Conservation (phyloP, 2,113 vertebrate genomes). For the Prionailurus viverrinus region DNA sequence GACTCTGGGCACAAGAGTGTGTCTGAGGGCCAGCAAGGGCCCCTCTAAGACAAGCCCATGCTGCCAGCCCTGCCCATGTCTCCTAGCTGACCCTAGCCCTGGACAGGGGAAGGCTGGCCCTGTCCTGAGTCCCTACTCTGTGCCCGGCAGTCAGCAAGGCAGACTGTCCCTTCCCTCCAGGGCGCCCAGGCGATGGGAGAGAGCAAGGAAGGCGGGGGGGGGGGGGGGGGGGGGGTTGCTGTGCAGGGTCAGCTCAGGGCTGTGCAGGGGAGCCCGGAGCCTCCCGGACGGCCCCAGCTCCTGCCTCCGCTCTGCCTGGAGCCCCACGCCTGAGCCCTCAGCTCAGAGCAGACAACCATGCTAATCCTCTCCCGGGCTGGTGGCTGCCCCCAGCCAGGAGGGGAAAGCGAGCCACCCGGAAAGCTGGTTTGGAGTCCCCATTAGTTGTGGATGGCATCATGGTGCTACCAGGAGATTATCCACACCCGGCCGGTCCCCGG, state of each 20-base stretch:
- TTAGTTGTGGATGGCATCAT: neutral
- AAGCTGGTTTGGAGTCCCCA: neutral
- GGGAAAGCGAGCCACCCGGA: neutral
- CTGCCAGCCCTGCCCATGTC: neutral
- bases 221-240: no score
- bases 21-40: neutral
- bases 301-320: neutral
- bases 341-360: conserved; percentile 43
- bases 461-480: conserved; percentile 15
- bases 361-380: conserved; percentile 56
- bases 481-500: neutral
- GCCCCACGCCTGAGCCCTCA: neutral
- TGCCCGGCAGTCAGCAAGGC: neutral
- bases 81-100: neutral
- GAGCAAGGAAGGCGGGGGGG: neutral
- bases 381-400: neutral
- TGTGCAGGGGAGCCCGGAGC: neutral
- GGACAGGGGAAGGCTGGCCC: neutral
- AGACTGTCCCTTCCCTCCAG: neutral
- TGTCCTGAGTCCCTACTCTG: no score
- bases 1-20: neutral
- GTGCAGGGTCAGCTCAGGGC: neutral
- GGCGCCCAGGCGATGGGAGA: neutral
- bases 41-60: neutral
- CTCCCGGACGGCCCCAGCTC: neutral